Conservation (phyloP, 2,888 invertebrate species). For the Calameuta filiformis region DNA sequence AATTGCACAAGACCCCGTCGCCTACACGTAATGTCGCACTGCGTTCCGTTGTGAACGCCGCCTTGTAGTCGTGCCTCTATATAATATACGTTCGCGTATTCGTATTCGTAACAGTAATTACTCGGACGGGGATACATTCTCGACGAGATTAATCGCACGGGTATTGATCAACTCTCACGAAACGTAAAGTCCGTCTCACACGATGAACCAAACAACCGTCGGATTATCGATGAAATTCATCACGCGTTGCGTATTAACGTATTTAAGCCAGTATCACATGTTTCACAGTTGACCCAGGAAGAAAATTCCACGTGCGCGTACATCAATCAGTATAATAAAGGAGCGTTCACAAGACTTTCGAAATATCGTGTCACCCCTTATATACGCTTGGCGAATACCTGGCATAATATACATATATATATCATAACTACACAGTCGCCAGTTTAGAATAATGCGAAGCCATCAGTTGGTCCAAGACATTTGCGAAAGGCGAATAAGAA, state of each 20-base stretch:
- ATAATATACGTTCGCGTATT: constrained; percentile 8
- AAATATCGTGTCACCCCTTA: not conserved
- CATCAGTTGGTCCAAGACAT: not conserved
- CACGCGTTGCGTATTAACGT: not conserved
- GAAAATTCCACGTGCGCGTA: not conserved
- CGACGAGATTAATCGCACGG: constrained; percentile 34
- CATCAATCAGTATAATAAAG: not conserved
- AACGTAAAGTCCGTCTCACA: constrained; percentile 24
- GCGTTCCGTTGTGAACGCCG: not conserved
- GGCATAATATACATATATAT: not conserved
- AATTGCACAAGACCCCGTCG: not conserved
- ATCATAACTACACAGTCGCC: not conserved
- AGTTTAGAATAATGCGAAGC: not conserved
- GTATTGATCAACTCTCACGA: constrained; percentile 39
- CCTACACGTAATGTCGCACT: not conserved
- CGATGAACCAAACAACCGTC: not conserved
- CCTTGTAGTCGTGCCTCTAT: not conserved
- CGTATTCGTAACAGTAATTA: constrained; percentile 37
- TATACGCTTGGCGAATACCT: not conserved
- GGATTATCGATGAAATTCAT: not conserved
- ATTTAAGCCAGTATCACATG: not conserved
- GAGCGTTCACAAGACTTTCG: not conserved
- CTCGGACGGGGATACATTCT: constrained; percentile 34
- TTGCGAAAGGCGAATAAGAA: not conserved
- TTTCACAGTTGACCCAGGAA: not conserved